Evolutionary conservation across 2,888 invertebrate species (phyloP).

Genomic region (Yponomeuta malinellus): DNA sequence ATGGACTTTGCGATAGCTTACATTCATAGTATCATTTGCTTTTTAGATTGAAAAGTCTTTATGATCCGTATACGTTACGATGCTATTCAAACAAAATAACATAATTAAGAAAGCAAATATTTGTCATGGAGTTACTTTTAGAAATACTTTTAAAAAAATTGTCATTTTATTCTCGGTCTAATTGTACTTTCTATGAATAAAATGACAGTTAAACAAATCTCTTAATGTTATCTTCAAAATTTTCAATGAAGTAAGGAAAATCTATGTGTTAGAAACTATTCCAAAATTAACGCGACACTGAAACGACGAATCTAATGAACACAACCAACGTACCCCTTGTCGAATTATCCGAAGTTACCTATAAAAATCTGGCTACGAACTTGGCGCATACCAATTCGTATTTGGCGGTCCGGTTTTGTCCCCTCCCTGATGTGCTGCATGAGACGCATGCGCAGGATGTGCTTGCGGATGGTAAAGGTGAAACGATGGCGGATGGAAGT

Average conservation of each 20-base stretch:
- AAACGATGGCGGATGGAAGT: conserved; percentile 88
- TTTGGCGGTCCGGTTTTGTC: conserved; percentile 81
- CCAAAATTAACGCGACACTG: neutral
- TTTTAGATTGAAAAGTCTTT: conserved; percentile 2
- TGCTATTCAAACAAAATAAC: neutral
- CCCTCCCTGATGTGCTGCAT: conserved; percentile 52
- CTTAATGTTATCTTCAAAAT: no score
- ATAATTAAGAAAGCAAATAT: neutral
- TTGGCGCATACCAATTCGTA: conserved; percentile 86
- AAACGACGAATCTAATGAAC: conserved; percentile 6
- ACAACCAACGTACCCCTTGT: conserved; percentile 2
- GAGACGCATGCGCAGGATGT: conserved; percentile 56
- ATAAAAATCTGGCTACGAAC: conserved; percentile 78
- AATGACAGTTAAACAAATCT: no score
- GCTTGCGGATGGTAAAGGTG: conserved; percentile 89
- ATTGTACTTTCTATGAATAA: neutral
- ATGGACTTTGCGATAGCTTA: conserved; percentile 12
- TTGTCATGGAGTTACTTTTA: neutral
- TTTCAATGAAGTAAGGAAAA: no score
- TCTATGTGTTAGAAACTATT: neutral
- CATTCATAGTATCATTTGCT: neutral
- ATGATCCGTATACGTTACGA: conserved; percentile 10
- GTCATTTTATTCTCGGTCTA: conserved; percentile 3
- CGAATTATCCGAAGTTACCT: neutral
- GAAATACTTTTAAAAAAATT: neutral